phyloP scores from a whole-genome alignment of 2,888 invertebrate species.

The Chirona hameri region DNA sequence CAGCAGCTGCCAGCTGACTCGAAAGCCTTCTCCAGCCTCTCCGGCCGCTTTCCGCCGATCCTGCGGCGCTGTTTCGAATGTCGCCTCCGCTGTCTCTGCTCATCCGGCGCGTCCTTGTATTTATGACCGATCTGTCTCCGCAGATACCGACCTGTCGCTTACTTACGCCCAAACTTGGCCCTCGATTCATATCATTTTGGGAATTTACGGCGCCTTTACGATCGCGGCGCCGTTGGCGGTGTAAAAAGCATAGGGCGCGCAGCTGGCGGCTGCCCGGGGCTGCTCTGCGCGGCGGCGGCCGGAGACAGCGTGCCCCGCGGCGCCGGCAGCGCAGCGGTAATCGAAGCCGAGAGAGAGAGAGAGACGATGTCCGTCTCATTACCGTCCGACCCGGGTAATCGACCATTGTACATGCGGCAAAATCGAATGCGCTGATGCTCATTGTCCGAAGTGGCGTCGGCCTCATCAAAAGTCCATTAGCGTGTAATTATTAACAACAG shows the following conservation, averaged over 20 bases:
- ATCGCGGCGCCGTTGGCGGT: neutral
- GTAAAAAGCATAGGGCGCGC: neutral
- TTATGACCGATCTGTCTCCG: neutral
- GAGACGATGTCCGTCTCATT: neutral
- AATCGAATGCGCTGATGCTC: constrained; percentile 23
- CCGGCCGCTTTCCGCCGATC: no score
- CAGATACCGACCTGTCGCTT: neutral
- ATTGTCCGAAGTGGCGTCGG: neutral
- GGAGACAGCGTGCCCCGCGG: neutral
- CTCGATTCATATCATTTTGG: constrained; percentile 22
- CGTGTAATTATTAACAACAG: neutral
- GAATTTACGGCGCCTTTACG: constrained; percentile 3
- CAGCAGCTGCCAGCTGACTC: no score
- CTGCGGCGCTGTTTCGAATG: no score
- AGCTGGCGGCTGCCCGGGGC: neutral
- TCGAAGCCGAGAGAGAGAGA: neutral
- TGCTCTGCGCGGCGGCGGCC: neutral
- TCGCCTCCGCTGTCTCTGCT: no score
- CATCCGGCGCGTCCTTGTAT: neutral
- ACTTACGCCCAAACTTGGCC: neutral
- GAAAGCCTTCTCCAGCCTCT: no score
- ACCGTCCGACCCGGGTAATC: neutral
- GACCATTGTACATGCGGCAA: constrained; percentile 3
- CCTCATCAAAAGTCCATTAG: constrained; percentile 26
- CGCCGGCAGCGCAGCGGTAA: neutral